These are phyloP conservation scores for Strix aluco DNA, from an alignment of 2,113 vertebrate species.

Conservation along the genomic window DNA sequence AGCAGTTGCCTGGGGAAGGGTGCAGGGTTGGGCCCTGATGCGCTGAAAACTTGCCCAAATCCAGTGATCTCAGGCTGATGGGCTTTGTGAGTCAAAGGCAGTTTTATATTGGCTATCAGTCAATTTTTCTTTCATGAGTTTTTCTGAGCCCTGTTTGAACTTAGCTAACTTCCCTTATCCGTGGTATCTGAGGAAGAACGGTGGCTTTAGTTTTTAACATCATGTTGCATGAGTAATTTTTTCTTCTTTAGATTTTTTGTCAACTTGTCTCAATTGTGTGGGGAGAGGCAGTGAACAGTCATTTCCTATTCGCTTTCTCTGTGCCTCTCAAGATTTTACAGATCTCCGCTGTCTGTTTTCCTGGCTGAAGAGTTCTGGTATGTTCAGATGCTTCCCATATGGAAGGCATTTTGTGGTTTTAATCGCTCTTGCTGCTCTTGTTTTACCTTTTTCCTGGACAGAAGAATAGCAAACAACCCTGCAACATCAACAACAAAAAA, in stretches of 20 bases:
- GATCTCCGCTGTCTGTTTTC: background rate
- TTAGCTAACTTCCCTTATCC: background rate
- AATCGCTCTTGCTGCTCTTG: background rate
- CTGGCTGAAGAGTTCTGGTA: background rate
- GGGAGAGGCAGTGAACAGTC: background rate
- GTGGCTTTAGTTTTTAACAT: background rate
- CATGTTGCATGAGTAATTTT: background rate
- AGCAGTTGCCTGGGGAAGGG: background rate
- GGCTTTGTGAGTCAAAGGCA: accelerated
- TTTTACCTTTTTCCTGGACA: background rate
- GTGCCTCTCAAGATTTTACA: background rate
- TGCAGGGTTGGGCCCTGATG: accelerated
- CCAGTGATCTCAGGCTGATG: background rate
- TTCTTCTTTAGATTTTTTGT: background rate
- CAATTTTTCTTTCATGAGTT: background rate
- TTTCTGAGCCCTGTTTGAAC: background rate
- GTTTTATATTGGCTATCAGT: background rate
- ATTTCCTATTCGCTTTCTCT: background rate
- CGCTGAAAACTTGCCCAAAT: background rate
- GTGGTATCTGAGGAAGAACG: accelerated
- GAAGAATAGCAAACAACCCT: background rate
- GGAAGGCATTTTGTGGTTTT: background rate
- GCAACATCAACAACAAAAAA: background rate
- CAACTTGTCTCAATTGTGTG: background rate
- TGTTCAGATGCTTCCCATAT: constrained; percentile 9